Conservation (phyloP, 53 echinoderm and acorn worm species). For the Glandiceps talaboti region DNA sequence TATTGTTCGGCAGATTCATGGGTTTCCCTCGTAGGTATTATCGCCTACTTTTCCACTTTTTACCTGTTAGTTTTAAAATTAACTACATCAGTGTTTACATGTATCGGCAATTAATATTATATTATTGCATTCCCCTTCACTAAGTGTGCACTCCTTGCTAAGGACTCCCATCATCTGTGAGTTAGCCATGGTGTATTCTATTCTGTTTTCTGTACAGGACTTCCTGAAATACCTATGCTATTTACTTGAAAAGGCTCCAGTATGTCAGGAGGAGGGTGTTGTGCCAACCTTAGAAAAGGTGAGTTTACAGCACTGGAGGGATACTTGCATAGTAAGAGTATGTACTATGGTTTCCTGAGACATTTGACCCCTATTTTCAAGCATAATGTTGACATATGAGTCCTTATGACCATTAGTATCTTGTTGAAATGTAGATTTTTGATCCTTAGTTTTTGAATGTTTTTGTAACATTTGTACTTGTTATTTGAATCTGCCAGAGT, state of each 20-base stretch:
- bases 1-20: too few species aligned
- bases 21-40: too few species aligned
- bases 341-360: too few species aligned
- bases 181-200: background rate
- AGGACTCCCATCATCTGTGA: too few species aligned
- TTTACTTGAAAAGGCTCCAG: conserved; percentile 4
- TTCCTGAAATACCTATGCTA: conserved; percentile 23
- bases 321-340: too few species aligned
- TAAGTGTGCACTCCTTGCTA: too few species aligned
- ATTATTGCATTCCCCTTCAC: too few species aligned
- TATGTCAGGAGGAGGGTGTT: conserved; percentile 5
- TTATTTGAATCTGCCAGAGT: background rate
- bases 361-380: too few species aligned
- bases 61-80: background rate
- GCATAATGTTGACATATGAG: too few species aligned
- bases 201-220: conserved; percentile 9
- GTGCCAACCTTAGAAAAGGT: conserved; percentile 13
- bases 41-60: background rate
- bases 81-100: too few species aligned
- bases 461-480: background rate
- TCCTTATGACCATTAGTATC: background rate
- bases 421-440: background rate
- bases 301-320: too few species aligned
- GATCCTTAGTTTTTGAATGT: background rate
- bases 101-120: too few species aligned